Evolutionary conservation across 2,797 vertebrate species (phyloP), one percentile per base, ranked within the genome.

Genomic region (Sphenopsis melanotis): DNA sequence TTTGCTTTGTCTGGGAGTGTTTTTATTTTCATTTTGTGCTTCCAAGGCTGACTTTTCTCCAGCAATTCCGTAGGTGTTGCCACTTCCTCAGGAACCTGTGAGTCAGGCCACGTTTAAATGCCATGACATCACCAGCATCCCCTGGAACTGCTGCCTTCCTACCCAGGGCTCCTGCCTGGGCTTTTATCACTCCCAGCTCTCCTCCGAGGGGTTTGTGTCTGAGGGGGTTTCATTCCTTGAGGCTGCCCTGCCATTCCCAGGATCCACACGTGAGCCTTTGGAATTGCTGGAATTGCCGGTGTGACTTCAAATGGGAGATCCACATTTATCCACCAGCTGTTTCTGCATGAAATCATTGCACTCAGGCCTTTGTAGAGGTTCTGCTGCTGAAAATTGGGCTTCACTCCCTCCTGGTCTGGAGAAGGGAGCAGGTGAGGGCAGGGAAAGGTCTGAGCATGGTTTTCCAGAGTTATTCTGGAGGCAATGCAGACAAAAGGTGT

Each of bases 31-130:
- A 46, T 80, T 71, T 41, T 10, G 15, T 26, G 42, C 89, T 92
- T 26, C 76, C 52, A 63, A 47, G 70, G 18, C 87, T 82, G 85
- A 65, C 69, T 86, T 69, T 88, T 22, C 20, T 39, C 15, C 66
- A 41, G 85, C 24, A 42, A 68, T 82, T 59, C 87, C 26, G 85
- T 95, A 93, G 95, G 95, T 96, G 95, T 93, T 97, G 23, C 91
- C 94, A 60, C 87, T 96, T 97, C 96, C 96, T 95, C 94, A 90
- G 95, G 95, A 97, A 95, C 94, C 87, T 76, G 89, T 95, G 95
- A 95, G 77, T 96, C 96, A 94, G 89, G 75, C 81, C 26, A 14
- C 0, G 9, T 56, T 69, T 87, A 72, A 94, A 49, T 71, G 91
- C 59, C 64, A 16, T 94, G 41, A 93, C 95, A 91, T 95, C 93